Percentiles rank a stretch among this genome's conserved stretches.
Conservation (phyloP, 2,113 vertebrate species). For the Natator depressus region DNA sequence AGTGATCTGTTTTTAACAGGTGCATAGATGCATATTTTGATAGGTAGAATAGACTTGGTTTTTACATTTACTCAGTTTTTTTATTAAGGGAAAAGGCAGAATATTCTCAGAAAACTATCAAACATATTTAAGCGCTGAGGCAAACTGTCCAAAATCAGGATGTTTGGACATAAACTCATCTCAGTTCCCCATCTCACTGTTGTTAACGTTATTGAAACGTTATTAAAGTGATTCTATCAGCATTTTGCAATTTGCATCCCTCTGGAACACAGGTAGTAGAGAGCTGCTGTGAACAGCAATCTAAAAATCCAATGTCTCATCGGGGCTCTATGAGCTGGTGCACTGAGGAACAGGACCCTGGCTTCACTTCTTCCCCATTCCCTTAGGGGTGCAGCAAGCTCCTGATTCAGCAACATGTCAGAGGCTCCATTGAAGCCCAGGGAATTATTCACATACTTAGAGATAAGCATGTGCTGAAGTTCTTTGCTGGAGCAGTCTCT, state of each 20-base stretch:
- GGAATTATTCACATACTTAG: background rate
- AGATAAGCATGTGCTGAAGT: slow-evolving; percentile 43
- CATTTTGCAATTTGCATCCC: accelerated
- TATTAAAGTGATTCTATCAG: accelerated
- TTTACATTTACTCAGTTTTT: too few species aligned
- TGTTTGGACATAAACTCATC: background rate
- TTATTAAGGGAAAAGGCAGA: too few species aligned
- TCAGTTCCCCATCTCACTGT: background rate
- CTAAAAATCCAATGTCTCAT: background rate
- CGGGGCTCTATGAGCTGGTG: background rate
- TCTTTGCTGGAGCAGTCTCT: background rate
- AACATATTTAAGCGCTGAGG: background rate
- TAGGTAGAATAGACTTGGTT: background rate
- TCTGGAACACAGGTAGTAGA: accelerated
- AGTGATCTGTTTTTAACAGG: background rate
- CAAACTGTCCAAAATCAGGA: accelerated
- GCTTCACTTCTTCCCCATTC: background rate
- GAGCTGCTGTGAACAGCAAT: background rate
- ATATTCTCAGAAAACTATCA: background rate
- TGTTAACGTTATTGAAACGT: background rate
- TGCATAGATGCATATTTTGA: background rate
- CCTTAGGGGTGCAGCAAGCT: accelerated
- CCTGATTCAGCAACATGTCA: background rate
- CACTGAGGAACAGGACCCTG: background rate
- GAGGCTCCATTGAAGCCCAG: background rate